Evolutionary conservation across 2,797 vertebrate species (phyloP).

Genomic region (Geotrypetes seraphini): DNA sequence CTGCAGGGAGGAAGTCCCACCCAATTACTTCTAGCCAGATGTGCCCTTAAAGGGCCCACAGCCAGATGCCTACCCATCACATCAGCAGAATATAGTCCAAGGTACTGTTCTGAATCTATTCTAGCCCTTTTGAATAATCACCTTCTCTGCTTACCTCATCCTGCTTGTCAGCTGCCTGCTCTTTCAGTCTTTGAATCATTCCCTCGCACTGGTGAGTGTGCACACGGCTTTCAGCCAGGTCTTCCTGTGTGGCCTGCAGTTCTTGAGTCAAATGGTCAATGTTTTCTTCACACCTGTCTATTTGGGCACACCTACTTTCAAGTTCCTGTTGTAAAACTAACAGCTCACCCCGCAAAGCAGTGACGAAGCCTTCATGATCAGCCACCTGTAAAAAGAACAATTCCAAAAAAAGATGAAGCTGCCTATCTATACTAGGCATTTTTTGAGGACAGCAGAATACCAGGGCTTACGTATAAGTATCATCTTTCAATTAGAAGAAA

Average conservation of each 20-base stretch:
- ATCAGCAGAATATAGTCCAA: no score
- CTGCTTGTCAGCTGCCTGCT: conserved; percentile 26
- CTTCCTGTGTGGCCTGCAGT: conserved; percentile 32
- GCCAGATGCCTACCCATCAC: no score
- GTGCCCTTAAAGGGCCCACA: no score
- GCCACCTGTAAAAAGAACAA: conserved; percentile 10
- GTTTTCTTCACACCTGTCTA: conserved; percentile 23
- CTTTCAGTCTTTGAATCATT: conserved; percentile 40
- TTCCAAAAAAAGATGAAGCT: no score
- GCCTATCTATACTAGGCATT: no score
- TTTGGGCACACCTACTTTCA: conserved; percentile 32
- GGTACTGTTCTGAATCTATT: no score
- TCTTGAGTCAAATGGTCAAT: conserved; percentile 28
- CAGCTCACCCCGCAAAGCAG: conserved; percentile 23
- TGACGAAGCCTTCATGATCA: conserved; percentile 17
- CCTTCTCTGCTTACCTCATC: conserved; percentile 30
- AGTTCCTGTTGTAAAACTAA: conserved; percentile 26
- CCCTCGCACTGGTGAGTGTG: conserved; percentile 41
- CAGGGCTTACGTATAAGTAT: no score
- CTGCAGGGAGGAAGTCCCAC: no score
- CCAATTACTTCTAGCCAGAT: no score
- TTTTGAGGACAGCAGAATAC: no score
- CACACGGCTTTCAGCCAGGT: conserved; percentile 36
- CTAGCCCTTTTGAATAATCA: no score
- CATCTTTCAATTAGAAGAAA: no score